Evolutionary conservation across 2,888 invertebrate genomes (phyloP).

Genomic region (Cabera pusaria): DNA sequence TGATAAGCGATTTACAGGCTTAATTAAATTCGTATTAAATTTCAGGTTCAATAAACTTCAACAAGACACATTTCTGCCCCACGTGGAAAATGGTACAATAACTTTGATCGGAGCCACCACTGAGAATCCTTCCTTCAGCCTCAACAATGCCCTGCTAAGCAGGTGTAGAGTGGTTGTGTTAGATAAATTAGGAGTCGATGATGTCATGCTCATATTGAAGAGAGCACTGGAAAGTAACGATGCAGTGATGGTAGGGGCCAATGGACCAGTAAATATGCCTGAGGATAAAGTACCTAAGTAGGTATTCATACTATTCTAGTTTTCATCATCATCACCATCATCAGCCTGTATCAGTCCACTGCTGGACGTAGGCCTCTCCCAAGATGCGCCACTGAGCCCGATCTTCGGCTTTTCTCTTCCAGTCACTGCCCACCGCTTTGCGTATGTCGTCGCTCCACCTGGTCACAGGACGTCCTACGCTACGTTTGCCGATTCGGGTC

Average conservation of each 20-base stretch:
- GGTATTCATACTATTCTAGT: no score
- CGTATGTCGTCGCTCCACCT: no score
- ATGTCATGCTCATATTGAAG: constrained; percentile 85
- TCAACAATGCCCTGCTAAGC: constrained; percentile 91
- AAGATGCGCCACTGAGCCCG: no score
- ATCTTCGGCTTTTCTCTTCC: no score
- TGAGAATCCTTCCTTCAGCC: constrained; percentile 93
- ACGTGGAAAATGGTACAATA: constrained; percentile 91
- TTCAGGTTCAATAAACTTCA: constrained; percentile 91
- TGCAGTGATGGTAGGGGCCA: constrained; percentile 48
- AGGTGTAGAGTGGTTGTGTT: constrained; percentile 90
- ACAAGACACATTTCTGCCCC: constrained; percentile 91
- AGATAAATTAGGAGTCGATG: constrained; percentile 85
- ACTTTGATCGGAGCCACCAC: constrained; percentile 92
- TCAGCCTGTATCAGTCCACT: no score
- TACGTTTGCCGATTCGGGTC: no score
- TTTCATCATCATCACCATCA: no score
- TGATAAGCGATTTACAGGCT: no score
- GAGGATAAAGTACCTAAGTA: constrained; percentile 45
- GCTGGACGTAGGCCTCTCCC: no score
- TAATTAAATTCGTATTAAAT: no score
- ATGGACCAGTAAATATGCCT: constrained; percentile 33
- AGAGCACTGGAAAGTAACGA: constrained; percentile 74
- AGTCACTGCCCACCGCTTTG: no score
- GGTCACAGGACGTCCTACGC: no score